Percentiles rank a stretch among this genome's conserved stretches.
phyloP scores from a whole-genome alignment of 2,797 vertebrate species.

The Channa striata region DNA sequence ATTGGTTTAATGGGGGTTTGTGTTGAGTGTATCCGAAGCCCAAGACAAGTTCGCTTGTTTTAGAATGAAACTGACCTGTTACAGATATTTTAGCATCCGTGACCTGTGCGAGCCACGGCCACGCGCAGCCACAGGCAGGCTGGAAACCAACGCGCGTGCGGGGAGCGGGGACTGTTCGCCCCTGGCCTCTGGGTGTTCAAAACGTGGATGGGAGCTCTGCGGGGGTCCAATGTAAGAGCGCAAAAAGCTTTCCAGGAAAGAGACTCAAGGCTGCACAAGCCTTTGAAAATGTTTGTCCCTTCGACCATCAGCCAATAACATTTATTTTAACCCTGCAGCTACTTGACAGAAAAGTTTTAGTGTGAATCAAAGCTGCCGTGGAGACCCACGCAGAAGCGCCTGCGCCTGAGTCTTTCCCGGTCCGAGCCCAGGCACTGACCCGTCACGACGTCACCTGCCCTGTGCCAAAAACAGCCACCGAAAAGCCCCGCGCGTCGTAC shows the following conservation, averaged over 20 bases:
- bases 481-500: not conserved
- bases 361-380: too few species aligned
- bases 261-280: not conserved
- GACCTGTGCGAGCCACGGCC: not conserved
- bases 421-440: not conserved
- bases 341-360: too few species aligned
- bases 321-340: not conserved
- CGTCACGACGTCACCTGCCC: not conserved
- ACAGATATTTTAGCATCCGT: too few species aligned
- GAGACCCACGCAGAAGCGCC: too few species aligned
- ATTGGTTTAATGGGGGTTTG: too few species aligned
- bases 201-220: not conserved
- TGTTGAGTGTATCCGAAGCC: too few species aligned
- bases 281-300: not conserved
- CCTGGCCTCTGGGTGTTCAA: not conserved
- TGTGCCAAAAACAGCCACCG: not conserved
- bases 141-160: too few species aligned
- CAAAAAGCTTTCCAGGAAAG: conserved; percentile 16
- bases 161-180: not conserved
- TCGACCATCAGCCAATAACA: not conserved
- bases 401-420: not conserved
- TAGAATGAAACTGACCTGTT: too few species aligned
- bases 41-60: too few species aligned
- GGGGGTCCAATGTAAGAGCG: not conserved
- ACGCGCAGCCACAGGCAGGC: conserved; percentile 27